phyloP scores from a whole-genome alignment of 2,888 invertebrate genomes.

The Amphimallon solstitiale region DNA sequence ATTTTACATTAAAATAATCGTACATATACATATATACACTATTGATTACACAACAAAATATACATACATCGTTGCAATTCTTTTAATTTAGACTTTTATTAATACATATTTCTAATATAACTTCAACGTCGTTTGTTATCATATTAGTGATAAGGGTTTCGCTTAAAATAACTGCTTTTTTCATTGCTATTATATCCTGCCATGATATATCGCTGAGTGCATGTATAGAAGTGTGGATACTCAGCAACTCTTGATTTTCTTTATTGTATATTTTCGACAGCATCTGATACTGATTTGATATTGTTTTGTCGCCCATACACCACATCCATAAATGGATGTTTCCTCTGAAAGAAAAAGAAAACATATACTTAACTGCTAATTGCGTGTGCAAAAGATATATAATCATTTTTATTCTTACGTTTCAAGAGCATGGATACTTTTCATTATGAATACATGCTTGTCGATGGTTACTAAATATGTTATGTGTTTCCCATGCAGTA shows the following conservation, averaged over 20 bases:
- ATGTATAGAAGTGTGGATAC: conserved; percentile 53
- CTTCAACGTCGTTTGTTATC: conserved; percentile 5
- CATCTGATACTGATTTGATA: conserved; percentile 53
- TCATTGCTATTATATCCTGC: conserved; percentile 52
- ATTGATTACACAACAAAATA: too few relatives aligned
- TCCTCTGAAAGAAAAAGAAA: conserved; percentile 2
- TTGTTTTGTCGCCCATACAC: conserved; percentile 51
- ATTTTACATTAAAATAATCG: too few relatives aligned
- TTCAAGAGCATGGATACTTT: conserved; percentile 22
- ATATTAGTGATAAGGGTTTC: conserved; percentile 33
- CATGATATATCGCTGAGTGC: conserved; percentile 52
- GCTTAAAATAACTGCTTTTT: conserved; percentile 54
- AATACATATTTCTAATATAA: conserved; percentile 27
- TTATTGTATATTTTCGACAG: conserved; percentile 51
- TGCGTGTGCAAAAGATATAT: neutral
- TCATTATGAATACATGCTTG: conserved; percentile 54
- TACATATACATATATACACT: too few relatives aligned
- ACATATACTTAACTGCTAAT: neutral
- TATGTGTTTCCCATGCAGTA: conserved; percentile 48
- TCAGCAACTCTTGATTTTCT: conserved; percentile 49
- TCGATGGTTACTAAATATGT: conserved; percentile 53
- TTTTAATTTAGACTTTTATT: conserved; percentile 4
- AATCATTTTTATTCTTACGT: conserved; percentile 20
- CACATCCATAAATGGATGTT: conserved; percentile 54
- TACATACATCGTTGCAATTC: neutral